Evolutionary conservation across 2,797 vertebrate species (phyloP).

Genomic region (Emydoidea blandingii): DNA sequence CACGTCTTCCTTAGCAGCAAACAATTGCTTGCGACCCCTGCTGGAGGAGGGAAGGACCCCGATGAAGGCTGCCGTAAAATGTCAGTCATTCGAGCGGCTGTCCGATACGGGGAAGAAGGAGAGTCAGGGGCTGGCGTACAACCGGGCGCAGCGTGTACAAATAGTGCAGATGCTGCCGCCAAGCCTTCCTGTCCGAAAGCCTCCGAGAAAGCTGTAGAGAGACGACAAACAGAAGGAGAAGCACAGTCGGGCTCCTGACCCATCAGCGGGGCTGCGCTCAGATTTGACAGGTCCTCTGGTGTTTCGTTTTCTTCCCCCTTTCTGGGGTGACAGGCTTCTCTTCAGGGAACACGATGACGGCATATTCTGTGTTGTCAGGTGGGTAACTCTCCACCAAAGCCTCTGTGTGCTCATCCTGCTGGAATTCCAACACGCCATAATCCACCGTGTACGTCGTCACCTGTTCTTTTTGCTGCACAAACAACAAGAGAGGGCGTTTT

Average conservation of each 20-base stretch:
- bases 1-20: not conserved
- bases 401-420: not conserved
- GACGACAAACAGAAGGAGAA: conserved; percentile 3
- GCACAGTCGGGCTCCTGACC: not conserved
- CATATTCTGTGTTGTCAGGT: conserved; percentile 80
- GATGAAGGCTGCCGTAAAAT: not conserved
- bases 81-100: not conserved
- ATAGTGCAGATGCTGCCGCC: not conserved
- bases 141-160: not conserved
- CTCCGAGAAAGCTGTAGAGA: not conserved
- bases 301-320: not conserved
- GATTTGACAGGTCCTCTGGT: not conserved
- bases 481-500: not conserved
- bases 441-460: conserved; percentile 63
- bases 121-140: not conserved
- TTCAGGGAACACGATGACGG: conserved; percentile 82
- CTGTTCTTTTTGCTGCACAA: conserved; percentile 57
- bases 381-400: not conserved
- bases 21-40: not conserved
- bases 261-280: not conserved
- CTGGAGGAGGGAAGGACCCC: not conserved
- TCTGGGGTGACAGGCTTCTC: not conserved
- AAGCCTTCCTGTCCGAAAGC: not conserved
- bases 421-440: conserved; percentile 81
- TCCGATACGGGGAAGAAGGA: not conserved